phyloP scores from a whole-genome alignment of 2,797 vertebrate genomes.

The Anguilla pacifica region DNA sequence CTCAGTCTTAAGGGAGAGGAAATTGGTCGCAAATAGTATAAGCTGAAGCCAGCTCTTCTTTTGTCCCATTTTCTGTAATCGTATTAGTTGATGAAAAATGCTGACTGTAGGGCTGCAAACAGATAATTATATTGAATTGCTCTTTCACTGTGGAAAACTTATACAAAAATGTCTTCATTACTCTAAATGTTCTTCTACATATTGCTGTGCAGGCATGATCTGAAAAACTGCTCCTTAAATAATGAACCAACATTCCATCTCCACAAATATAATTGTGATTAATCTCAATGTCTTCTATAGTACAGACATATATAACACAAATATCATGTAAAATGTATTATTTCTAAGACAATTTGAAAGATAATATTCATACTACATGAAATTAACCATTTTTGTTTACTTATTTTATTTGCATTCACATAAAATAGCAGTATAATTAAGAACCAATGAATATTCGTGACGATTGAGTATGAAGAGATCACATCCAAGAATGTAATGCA shows the following conservation, averaged over 20 bases:
- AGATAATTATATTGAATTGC: slow-evolving; percentile 61
- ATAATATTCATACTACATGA: not conserved
- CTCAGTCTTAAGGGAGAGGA: slow-evolving; percentile 57
- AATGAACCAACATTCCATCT: slow-evolving; percentile 48
- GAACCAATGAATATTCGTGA: not conserved
- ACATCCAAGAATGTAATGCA: not conserved
- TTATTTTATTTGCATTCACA: not conserved
- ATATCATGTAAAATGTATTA: not conserved
- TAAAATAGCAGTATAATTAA: not conserved
- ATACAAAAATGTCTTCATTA: slow-evolving; percentile 34
- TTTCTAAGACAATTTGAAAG: not conserved
- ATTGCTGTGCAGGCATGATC: slow-evolving; percentile 45
- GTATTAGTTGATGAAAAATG: slow-evolving; percentile 60
- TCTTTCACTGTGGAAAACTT: slow-evolving; percentile 41
- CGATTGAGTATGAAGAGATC: not conserved
- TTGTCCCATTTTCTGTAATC: slow-evolving; percentile 65
- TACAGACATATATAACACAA: slow-evolving; percentile 25
- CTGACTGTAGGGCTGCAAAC: slow-evolving; percentile 56
- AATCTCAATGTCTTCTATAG: slow-evolving; percentile 51
- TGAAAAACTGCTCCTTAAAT: slow-evolving; percentile 29
- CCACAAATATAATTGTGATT: slow-evolving; percentile 57
- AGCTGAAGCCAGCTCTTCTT: slow-evolving; percentile 68
- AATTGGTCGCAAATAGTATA: slow-evolving; percentile 74
- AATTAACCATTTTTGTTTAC: not conserved
- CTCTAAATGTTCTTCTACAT: slow-evolving; percentile 61